These are phyloP conservation scores for Aselliscus stoliczkanus DNA, from an alignment of 2,797 vertebrate species.

Conservation along the genomic window DNA sequence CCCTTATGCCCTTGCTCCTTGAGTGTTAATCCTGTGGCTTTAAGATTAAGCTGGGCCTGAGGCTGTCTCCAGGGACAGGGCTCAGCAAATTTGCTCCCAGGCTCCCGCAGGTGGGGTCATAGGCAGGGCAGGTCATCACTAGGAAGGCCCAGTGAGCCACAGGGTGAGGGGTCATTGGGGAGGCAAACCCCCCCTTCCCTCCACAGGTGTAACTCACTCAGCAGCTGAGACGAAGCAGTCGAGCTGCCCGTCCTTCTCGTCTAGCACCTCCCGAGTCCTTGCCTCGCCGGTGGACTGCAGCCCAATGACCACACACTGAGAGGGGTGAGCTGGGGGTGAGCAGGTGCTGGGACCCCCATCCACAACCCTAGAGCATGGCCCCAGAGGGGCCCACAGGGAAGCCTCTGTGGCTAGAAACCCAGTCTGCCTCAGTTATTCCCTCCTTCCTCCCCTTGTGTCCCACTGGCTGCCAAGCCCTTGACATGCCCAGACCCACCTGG, in stretches of 20 bases:
- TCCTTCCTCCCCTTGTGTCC: too few species aligned
- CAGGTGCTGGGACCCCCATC: accelerated
- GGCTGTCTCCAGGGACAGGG: neutral
- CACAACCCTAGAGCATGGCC: neutral
- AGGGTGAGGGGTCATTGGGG: neutral
- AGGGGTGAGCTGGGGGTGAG: neutral
- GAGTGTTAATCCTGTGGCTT: neutral
- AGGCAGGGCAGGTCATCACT: neutral
- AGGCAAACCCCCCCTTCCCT: neutral
- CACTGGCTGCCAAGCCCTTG: neutral
- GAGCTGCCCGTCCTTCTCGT: conserved; percentile 94
- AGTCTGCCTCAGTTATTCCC: neutral
- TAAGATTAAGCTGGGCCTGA: neutral
- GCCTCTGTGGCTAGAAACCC: neutral
- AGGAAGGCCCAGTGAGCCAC: neutral
- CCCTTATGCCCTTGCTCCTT: neutral
- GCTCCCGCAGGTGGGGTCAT: neutral
- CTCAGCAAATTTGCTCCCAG: neutral
- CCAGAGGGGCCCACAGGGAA: neutral
- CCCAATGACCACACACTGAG: conserved; percentile 94
- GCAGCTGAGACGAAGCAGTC: conserved; percentile 97
- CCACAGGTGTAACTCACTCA: conserved; percentile 85
- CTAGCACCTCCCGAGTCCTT: conserved; percentile 95
- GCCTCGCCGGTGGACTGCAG: conserved; percentile 99
- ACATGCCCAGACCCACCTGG: too few species aligned